phyloP scores from a whole-genome alignment of 2,113 vertebrate species.

The Anoplopoma fimbria region DNA sequence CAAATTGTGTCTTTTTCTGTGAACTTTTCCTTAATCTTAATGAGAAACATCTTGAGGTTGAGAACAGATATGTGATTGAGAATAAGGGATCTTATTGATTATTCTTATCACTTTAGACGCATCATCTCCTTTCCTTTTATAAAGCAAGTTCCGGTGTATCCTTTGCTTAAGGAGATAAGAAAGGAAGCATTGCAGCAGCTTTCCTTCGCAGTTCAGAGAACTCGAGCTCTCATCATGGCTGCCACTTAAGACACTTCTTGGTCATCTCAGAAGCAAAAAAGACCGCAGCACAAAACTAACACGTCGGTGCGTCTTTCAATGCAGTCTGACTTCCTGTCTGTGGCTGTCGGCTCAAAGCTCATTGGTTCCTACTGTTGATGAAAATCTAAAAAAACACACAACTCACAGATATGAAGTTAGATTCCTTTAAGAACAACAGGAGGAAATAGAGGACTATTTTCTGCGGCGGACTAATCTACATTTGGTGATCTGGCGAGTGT shows the following conservation, averaged over 20 bases:
- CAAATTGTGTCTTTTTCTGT: too few species aligned
- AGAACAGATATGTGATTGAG: background rate
- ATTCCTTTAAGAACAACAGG: too few species aligned
- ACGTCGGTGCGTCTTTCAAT: background rate
- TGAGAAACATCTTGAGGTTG: background rate
- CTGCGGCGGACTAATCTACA: too few species aligned
- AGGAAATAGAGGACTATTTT: too few species aligned
- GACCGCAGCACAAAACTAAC: background rate
- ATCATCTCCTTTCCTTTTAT: background rate
- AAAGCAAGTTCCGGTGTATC: background rate
- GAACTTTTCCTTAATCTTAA: background rate
- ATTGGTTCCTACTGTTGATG: background rate
- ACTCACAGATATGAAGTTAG: too few species aligned
- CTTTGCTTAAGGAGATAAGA: background rate
- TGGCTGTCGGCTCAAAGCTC: background rate
- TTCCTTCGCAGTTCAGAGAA: background rate
- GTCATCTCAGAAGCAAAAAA: background rate
- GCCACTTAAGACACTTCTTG: too few species aligned
- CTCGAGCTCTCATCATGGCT: background rate
- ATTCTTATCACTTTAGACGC: too few species aligned
- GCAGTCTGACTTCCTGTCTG: background rate
- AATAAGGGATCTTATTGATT: too few species aligned
- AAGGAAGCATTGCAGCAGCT: background rate
- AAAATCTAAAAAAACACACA: background rate
- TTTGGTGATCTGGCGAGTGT: too few species aligned